Percentiles rank a stretch among this genome's conserved stretches.
Evolutionary conservation across 2,888 invertebrate genomes (phyloP).

Genomic region (Temnothorax ravouxi): DNA sequence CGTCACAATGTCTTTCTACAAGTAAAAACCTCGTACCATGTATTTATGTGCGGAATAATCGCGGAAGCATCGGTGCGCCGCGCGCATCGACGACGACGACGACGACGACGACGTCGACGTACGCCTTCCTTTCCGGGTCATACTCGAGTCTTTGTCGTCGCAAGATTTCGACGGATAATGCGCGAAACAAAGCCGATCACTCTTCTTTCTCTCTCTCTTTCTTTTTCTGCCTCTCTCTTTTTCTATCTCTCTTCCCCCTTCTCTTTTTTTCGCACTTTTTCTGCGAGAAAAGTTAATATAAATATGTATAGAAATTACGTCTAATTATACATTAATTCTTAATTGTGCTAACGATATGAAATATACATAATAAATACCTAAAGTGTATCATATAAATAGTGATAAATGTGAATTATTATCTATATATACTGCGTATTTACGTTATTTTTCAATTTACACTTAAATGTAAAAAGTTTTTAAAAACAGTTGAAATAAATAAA

Average conservation of each 20-base stretch:
- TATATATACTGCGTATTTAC: background rate
- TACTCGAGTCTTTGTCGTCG: background rate
- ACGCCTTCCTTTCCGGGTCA: slow-evolving; percentile 17
- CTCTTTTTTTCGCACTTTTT: background rate
- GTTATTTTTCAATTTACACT: background rate
- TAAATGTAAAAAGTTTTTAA: background rate
- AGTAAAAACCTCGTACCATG: background rate
- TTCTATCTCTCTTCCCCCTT: background rate
- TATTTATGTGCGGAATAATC: background rate
- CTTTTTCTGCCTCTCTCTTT: background rate
- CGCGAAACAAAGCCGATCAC: background rate
- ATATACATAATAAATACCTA: background rate
- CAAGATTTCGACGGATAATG: slow-evolving; percentile 19
- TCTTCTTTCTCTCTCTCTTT: background rate
- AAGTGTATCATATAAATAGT: background rate
- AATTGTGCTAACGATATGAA: background rate
- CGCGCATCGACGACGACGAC: background rate
- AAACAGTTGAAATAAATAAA: background rate
- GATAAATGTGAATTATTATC: background rate
- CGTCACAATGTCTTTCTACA: slow-evolving; percentile 7
- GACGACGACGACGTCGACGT: background rate
- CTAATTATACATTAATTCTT: slow-evolving; percentile 3
- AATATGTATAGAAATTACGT: background rate
- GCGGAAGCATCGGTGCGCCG: slow-evolving; percentile 13
- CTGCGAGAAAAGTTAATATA: background rate